Evolutionary conservation across 2,888 invertebrate genomes (phyloP).

Genomic region (Phengaris arion): DNA sequence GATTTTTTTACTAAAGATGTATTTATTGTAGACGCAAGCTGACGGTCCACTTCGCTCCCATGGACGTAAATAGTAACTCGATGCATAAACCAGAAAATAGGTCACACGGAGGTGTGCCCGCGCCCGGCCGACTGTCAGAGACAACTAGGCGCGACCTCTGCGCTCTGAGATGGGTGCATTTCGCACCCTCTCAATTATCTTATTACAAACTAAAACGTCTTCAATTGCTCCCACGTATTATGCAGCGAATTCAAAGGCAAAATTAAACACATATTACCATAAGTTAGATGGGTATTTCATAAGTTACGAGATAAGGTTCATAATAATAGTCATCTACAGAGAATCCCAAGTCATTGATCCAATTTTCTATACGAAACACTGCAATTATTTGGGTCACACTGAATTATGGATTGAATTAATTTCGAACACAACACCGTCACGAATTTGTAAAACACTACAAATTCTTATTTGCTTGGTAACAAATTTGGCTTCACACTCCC

Average conservation of each 20-base stretch:
- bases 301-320: conserved; percentile 54
- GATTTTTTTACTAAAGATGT: not conserved
- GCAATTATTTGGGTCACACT: conserved; percentile 36
- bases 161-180: conserved; percentile 53
- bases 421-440: conserved; percentile 4
- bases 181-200: conserved; percentile 55
- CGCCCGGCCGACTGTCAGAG: conserved; percentile 56
- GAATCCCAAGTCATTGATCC: conserved; percentile 64
- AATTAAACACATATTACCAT: conserved; percentile 50
- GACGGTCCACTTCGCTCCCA: conserved; percentile 67
- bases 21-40: conserved; percentile 43
- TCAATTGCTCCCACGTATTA: conserved; percentile 2
- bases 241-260: conserved; percentile 46
- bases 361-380: conserved; percentile 51
- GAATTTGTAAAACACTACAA: conserved; percentile 7
- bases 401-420: conserved; percentile 16
- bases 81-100: conserved; percentile 79
- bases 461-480: conserved; percentile 24
- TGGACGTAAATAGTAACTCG: conserved; percentile 72
- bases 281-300: conserved; percentile 58
- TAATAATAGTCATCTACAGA: conserved; percentile 60
- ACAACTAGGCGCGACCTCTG: conserved; percentile 61
- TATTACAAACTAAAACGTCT: conserved; percentile 45
- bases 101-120: conserved; percentile 78
- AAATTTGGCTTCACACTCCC: conserved; percentile 46